These are phyloP conservation scores for Sarcophilus harrisii DNA, from an alignment of 2,797 vertebrate genomes.

Conservation along the genomic window DNA sequence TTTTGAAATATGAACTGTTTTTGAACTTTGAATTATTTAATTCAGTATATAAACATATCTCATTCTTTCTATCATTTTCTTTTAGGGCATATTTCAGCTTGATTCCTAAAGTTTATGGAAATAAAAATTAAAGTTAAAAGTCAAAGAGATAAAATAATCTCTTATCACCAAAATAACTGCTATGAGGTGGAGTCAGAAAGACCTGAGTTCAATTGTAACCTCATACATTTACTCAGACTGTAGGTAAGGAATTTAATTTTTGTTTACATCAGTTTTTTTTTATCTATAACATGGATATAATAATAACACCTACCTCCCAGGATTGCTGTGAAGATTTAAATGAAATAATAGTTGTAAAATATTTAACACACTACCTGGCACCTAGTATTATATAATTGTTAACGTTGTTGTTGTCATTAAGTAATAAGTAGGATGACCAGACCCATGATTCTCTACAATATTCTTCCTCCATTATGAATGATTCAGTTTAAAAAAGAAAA, in stretches of 20 bases:
- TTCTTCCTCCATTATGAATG: not conserved
- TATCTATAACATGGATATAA: not conserved
- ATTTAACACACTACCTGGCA: not conserved
- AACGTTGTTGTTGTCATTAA: not conserved
- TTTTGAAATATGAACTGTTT: not conserved
- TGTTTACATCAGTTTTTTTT: not conserved
- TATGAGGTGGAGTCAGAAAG: not conserved
- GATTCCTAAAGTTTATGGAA: not conserved
- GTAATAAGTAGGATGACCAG: not conserved
- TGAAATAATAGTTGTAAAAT: not conserved
- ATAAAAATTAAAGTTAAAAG: not conserved
- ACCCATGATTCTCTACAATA: not conserved
- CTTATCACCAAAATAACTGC: not conserved
- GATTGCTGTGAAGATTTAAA: not conserved
- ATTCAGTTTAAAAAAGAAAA: slow-evolving; percentile 14
- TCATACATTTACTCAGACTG: not conserved
- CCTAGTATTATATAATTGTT: not conserved
- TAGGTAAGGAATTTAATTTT: not conserved
- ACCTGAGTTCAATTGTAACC: not conserved
- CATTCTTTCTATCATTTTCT: not conserved
- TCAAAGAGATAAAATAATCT: not conserved
- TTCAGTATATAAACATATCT: not conserved
- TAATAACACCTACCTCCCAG: not conserved
- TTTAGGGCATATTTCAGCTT: not conserved
- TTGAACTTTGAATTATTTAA: slow-evolving; percentile 1